Evolutionary conservation across 2,113 vertebrate genomes (phyloP).

Genomic region (Platysternon megacephalum): DNA sequence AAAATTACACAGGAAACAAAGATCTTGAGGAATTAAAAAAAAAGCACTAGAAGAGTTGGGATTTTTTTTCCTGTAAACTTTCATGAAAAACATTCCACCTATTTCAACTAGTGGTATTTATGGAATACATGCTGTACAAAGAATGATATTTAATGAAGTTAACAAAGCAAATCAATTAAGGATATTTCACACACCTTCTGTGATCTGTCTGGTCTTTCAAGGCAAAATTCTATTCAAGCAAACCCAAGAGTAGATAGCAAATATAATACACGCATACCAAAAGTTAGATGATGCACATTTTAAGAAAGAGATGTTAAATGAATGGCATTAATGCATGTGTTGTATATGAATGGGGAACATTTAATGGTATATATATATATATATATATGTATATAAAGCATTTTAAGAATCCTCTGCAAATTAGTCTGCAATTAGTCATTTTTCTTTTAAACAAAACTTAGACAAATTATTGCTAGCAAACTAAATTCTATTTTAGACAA

Average conservation of each 20-base stretch:
- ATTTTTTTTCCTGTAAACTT: neutral
- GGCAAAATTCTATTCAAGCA: conserved; percentile 23
- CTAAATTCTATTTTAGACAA: conserved; percentile 74
- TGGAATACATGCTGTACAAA: conserved; percentile 37
- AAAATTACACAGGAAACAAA: neutral
- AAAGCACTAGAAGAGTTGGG: neutral
- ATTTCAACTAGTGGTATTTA: neutral
- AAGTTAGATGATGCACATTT: neutral
- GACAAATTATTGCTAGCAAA: conserved; percentile 74
- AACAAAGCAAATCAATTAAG: conserved; percentile 62
- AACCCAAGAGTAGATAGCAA: neutral
- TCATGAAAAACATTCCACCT: neutral
- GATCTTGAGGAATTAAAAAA: neutral
- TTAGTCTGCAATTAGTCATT: conserved; percentile 62
- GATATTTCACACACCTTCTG: conserved; percentile 38
- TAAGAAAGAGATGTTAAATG: neutral
- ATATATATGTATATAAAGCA: neutral
- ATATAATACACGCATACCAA: neutral
- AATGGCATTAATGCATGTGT: neutral
- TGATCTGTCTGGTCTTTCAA: conserved; percentile 59
- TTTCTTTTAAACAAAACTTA: conserved; percentile 75
- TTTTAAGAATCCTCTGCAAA: conserved; percentile 12
- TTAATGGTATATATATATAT: neutral
- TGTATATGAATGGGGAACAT: neutral
- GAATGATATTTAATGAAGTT: conserved; percentile 38